These are phyloP conservation scores for Epizoanthus scotinus DNA, from an alignment of 92 coral and sea anemone species.

Conservation along the genomic window DNA sequence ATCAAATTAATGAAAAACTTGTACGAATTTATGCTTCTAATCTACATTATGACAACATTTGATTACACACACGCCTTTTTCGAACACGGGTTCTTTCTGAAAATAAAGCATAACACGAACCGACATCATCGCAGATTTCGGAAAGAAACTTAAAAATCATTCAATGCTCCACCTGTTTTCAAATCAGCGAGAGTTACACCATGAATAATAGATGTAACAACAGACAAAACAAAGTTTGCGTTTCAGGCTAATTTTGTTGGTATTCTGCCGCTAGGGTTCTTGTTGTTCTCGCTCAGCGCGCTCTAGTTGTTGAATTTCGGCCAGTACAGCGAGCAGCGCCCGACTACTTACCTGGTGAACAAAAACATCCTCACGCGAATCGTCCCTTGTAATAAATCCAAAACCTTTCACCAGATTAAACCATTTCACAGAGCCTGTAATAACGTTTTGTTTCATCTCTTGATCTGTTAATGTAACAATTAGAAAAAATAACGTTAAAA, in stretches of 20 bases:
- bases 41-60: background rate
- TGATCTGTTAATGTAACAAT: conserved; percentile 19
- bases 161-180: background rate
- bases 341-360: conserved; percentile 85
- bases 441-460: conserved; percentile 13
- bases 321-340: background rate
- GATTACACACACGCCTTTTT: too few species aligned
- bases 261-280: background rate
- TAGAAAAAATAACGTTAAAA: background rate
- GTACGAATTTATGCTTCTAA: background rate
- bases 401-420: conserved; percentile 93
- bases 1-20: background rate
- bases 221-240: background rate
- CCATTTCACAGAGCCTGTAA: conserved; percentile 93
- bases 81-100: background rate
- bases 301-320: background rate
- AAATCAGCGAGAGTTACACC: background rate
- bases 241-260: background rate
- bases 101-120: background rate
- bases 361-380: conserved; percentile 79
- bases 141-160: background rate
- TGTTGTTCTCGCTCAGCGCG: background rate
- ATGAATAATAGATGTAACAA: background rate
- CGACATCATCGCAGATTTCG: background rate
- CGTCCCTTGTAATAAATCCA: conserved; percentile 87